Evolutionary conservation across 2,113 vertebrate species (phyloP).

Genomic region (Rhizomys pruinosus): DNA sequence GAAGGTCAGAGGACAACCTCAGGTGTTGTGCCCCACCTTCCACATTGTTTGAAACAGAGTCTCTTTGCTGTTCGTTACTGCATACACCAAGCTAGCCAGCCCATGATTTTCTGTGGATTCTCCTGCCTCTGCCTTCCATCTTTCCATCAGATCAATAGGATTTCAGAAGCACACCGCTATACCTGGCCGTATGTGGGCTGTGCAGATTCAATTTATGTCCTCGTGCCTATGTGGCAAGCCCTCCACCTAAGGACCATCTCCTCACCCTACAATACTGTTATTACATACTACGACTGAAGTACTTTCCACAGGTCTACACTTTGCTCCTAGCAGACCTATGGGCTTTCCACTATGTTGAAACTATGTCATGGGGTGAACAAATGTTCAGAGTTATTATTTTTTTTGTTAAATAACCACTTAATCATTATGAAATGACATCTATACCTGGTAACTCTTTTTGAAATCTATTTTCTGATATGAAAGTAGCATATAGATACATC

Average conservation of each 20-base stretch:
- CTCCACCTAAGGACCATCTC: background rate
- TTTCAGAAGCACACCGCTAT: too few relatives aligned
- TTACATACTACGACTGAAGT: background rate
- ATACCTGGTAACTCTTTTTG: background rate
- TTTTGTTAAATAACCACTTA: background rate
- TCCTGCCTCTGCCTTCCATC: too few relatives aligned
- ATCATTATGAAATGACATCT: background rate
- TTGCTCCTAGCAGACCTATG: background rate
- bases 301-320: background rate
- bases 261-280: background rate
- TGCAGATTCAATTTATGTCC: too few relatives aligned
- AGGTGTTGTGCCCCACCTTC: too few relatives aligned
- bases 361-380: background rate
- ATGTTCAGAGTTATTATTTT: background rate
- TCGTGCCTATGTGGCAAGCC: too few relatives aligned
- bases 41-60: too few relatives aligned
- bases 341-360: background rate
- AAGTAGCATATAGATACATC: background rate
- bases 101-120: too few relatives aligned
- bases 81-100: too few relatives aligned
- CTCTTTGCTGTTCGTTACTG: too few relatives aligned
- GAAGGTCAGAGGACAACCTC: too few relatives aligned
- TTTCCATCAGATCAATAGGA: too few relatives aligned
- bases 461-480: background rate
- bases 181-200: too few relatives aligned